Base-by-base conservation (phyloP, 2,888 invertebrate species). In the Athetis lepigone region DNA sequence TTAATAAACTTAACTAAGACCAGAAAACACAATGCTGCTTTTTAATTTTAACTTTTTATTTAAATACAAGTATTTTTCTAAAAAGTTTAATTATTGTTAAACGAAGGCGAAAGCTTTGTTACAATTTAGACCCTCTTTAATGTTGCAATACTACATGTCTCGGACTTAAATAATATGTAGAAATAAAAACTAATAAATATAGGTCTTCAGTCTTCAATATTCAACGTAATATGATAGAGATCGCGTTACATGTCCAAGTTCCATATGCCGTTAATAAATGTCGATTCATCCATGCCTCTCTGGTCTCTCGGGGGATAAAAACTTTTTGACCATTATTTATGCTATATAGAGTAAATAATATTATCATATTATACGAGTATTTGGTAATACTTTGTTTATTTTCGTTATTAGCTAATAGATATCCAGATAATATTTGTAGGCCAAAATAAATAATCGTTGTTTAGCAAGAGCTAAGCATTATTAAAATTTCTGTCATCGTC, bases 291-390 rank as follows among this genome's bases (percentile, higher is more conserved):
- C 67, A 23, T 55, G 51, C 51, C 59, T 49, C 52, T 16, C 21
- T 33, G 3, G 21, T n/a, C 52, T 27, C 50, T 37, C 37, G 29
- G 19, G 69, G 47, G 45, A 45, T 56, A 19, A 25, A 74, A 73
- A 73, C 59, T 73, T 73, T 77, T 55, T 45, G 58, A 19, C 58
- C 54, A 65, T 77, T 49, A 77, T 58, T 72, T 58, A 72, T 77
- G n/a, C 33, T 57, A 45, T 51, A 70, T 25, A 3, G 25, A 42
- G 51, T 18, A 9, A 33, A n/a, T n/a, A n/a, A n/a, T n/a, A 70
- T 45, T 64, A 33, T 33, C 56, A 36, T 39, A 7, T 37, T 39
- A 8, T 37, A 64, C n/a, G 21, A 40, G 9, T 49, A 13, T 47
- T 19, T 25, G 13, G 19, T 18, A n/a, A 9, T 37, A 52, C 21